phyloP scores from a whole-genome alignment of 2,113 vertebrate genomes.

The Nycticebus coucang region DNA sequence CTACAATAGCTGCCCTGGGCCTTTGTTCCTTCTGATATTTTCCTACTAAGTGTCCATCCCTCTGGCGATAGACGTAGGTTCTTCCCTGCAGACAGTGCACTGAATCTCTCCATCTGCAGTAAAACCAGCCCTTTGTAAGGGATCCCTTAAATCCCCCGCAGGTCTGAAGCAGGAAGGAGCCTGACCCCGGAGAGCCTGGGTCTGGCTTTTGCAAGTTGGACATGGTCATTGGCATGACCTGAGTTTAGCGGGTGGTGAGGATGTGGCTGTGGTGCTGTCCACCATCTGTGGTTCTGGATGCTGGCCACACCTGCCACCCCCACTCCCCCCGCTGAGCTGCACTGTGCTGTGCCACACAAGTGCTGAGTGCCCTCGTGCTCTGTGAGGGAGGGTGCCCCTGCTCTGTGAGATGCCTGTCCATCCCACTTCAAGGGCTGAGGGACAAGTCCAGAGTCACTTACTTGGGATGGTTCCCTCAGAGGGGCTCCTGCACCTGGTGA shows the following conservation, averaged over 20 bases:
- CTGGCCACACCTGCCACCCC: neutral
- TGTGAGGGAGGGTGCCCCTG: neutral
- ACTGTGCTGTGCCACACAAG: accelerated
- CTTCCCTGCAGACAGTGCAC: neutral
- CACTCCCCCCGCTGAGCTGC: too few species aligned
- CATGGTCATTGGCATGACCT: neutral
- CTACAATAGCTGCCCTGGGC: neutral
- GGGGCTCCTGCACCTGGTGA: neutral
- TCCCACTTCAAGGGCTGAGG: neutral
- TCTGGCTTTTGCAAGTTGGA: neutral
- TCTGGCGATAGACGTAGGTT: too few species aligned
- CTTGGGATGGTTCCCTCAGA: too few species aligned
- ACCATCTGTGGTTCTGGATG: neutral
- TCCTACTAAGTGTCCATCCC: neutral
- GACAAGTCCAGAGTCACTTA: accelerated
- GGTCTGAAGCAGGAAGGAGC: neutral
- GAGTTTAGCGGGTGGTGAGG: neutral
- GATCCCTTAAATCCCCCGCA: neutral
- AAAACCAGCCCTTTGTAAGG: neutral
- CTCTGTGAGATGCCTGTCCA: accelerated
- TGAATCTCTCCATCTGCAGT: neutral
- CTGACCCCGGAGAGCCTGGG: neutral
- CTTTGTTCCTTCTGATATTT: neutral
- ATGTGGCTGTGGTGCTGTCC: neutral
- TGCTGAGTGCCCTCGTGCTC: neutral